A percentile compares a stretch with the other conserved stretches of the same genome.
phyloP scores from a whole-genome alignment of 2,888 invertebrate species.

The Mallateleia sp. region DNA sequence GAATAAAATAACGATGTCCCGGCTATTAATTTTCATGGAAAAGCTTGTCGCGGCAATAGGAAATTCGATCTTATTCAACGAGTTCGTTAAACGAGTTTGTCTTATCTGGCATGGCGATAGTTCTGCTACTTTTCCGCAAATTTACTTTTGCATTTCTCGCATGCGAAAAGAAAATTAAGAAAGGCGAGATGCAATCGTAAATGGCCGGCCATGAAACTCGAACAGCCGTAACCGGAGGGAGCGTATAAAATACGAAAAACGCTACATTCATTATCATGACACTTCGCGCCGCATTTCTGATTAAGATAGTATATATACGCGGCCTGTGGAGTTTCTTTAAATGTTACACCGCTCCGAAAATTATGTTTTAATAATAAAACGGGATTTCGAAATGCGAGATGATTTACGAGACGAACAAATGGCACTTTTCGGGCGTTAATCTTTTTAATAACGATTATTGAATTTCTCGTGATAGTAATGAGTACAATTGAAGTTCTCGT shows the following conservation, averaged over 20 bases:
- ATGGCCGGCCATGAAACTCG: conserved; percentile 56
- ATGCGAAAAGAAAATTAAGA: conserved; percentile 71
- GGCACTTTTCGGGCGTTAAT: conserved; percentile 57
- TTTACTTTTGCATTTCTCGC: conserved; percentile 72
- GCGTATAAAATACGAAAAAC: conserved; percentile 62
- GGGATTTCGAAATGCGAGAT: neutral
- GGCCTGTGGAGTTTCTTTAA: conserved; percentile 19
- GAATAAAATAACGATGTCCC: conserved; percentile 12
- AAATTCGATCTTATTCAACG: conserved; percentile 57
- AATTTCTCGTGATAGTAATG: conserved; percentile 61
- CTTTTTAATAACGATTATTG: conserved; percentile 71
- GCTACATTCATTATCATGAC: conserved; percentile 62
- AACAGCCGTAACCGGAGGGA: conserved; percentile 32
- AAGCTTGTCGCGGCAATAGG: conserved; percentile 50
- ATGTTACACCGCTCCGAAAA: conserved; percentile 1
- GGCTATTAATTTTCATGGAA: conserved; percentile 57
- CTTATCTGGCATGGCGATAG: conserved; percentile 67
- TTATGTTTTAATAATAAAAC: conserved; percentile 21
- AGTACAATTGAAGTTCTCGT: conserved; percentile 59
- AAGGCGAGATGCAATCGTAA: conserved; percentile 62
- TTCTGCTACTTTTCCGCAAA: conserved; percentile 60
- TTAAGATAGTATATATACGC: conserved; percentile 50
- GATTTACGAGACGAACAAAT: conserved; percentile 48
- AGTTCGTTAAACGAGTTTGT: conserved; percentile 65
- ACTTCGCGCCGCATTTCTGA: conserved; percentile 43